Conservation (phyloP, 2,113 vertebrate species). For the Psilopsiagon aymara region DNA sequence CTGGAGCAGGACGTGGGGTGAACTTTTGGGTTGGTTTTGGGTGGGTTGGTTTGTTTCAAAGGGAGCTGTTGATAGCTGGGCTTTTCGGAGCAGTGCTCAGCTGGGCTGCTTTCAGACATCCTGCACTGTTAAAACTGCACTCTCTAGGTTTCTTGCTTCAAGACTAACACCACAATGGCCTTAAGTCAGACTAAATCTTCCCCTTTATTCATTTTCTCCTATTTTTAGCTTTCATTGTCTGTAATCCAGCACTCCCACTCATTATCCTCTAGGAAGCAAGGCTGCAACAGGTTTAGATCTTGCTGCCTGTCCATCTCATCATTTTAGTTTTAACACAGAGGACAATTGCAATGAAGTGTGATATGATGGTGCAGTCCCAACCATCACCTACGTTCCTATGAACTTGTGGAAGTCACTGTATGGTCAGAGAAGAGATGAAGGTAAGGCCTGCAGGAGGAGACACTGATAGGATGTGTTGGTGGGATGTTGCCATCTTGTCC, state of each 20-base stretch:
- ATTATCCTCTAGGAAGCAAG: neutral
- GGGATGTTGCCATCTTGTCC: neutral
- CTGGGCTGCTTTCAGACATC: neutral
- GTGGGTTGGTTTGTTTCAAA: neutral
- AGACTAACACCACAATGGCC: neutral
- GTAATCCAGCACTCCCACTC: neutral
- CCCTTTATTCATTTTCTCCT: neutral
- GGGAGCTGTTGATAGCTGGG: neutral
- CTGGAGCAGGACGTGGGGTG: neutral
- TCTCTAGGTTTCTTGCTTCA: neutral
- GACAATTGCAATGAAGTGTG: neutral
- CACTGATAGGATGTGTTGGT: fast-evolving
- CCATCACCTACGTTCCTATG: neutral
- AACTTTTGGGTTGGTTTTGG: neutral
- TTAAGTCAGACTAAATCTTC: neutral
- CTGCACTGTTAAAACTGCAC: neutral
- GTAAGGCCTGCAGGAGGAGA: neutral
- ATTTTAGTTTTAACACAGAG: neutral
- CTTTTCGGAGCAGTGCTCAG: neutral
- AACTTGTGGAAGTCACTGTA: neutral
- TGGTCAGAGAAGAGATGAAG: neutral
- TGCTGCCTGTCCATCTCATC: neutral
- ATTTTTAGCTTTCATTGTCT: neutral
- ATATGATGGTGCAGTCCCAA: neutral
- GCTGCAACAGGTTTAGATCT: neutral